Evolutionary conservation across 1,140 invertebrate species (phyloP), one percentile per base, ranked within the genome.

Genomic region (Zaprionus davidi): DNA sequence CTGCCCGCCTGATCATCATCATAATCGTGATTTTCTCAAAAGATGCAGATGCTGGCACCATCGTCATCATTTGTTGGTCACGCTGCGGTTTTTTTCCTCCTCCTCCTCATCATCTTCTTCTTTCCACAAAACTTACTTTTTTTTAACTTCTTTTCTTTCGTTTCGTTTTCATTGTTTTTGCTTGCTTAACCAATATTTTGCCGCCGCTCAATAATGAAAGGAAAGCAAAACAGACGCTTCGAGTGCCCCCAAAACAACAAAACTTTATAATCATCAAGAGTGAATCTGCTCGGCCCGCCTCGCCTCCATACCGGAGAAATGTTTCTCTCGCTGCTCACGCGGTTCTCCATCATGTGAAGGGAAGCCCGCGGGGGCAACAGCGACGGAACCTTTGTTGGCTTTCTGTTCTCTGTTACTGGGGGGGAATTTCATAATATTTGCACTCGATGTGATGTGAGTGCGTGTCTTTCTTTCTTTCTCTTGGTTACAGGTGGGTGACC

Each of bases 101-200:
- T 55, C 4, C 11, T 11, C 20, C 1, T 28, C 2, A 11, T 13
- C 71, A 26, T 46, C 4, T 17, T 12, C n/a, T 12, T 0, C 9
- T 20, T 24, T 56, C 60, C 41, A 44, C 36, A 46, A 71, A 71
- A 71, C 53, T 57, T 60, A 62, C 70, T 62, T 77, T 77, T 68
- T 68, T 60, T 58, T 7, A 9, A 46, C 58, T 59, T 41, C 64
- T n/a, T 46, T 57, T 55, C 46, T 46, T 86, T 76, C 41, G 41
- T 86, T 86, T 86, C 82, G 82, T 86, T 85, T 85, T 86, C 82
- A 82, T 85, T 85, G 82, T 81, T 82, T 70, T 86, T 81, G 83
- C 82, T 86, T 87, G 83, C 73, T 87, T 78, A 87, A 87, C 83
- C 83, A 87, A 87, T 87, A 87, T 87, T 80, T 87, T 83, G 83